Evolutionary conservation across 2,797 vertebrate genomes (phyloP).

Genomic region (Tenualosa ilisha): DNA sequence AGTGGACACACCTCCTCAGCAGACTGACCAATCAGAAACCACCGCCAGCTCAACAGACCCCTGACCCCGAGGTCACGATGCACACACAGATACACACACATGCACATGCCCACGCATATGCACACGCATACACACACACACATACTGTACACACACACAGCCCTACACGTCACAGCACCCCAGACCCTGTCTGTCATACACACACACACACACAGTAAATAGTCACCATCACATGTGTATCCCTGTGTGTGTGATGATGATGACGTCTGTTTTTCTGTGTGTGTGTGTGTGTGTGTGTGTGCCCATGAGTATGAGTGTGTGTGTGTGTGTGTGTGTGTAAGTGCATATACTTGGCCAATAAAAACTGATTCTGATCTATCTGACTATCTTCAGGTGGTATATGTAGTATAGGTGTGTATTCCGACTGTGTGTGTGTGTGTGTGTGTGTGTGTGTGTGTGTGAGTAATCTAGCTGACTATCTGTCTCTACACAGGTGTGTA

Average conservation of each 20-base stretch:
- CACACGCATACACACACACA: too few species aligned
- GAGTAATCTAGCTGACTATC: neutral
- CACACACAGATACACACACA: too few species aligned
- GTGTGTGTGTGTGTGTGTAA: neutral
- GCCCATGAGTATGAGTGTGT: neutral
- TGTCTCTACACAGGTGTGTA: slow-evolving; percentile 69
- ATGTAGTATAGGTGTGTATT: too few species aligned
- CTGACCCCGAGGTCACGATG: neutral
- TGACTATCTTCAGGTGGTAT: too few species aligned
- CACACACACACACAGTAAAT: too few species aligned
- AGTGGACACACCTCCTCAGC: slow-evolving; percentile 66
- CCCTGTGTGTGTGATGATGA: neutral
- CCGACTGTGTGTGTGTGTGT: slow-evolving; percentile 28
- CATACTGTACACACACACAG: neutral
- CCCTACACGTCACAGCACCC: too few species aligned
- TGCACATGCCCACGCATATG: neutral
- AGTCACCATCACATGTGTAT: too few species aligned
- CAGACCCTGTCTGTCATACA: too few species aligned
- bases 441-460: slow-evolving; percentile 35
- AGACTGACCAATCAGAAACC: slow-evolving; percentile 56
- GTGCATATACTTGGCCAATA: too few species aligned
- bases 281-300: neutral
- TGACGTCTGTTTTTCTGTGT: too few species aligned
- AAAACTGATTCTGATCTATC: neutral
- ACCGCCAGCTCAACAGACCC: neutral